phyloP scores from a whole-genome alignment of 1,140 invertebrate species.

The Drosophila dunni region DNA sequence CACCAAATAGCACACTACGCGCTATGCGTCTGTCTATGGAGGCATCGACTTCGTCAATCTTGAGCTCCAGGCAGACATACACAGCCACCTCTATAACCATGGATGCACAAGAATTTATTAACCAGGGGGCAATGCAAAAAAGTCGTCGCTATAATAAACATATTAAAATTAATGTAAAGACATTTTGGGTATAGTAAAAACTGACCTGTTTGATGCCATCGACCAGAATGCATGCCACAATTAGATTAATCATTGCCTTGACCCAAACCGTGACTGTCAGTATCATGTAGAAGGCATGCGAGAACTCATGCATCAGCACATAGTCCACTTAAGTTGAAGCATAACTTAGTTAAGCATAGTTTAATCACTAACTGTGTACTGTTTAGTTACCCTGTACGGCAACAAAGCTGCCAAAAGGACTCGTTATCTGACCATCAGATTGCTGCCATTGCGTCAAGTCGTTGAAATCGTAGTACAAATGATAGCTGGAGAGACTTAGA shows the following conservation, averaged over 20 bases:
- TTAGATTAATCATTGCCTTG: slow-evolving; percentile 77
- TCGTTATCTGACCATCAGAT: slow-evolving; percentile 64
- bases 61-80: slow-evolving; percentile 72
- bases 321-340: slow-evolving; percentile 71
- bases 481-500: slow-evolving; percentile 64
- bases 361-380: neutral
- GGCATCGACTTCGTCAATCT: slow-evolving; percentile 79
- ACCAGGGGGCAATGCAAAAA: slow-evolving; percentile 79
- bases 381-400: slow-evolving; percentile 61
- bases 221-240: slow-evolving; percentile 74
- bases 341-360: neutral
- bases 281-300: slow-evolving; percentile 81
- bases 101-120: slow-evolving; percentile 72
- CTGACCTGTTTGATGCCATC: slow-evolving; percentile 81
- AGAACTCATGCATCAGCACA: slow-evolving; percentile 76
- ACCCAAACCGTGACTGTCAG: slow-evolving; percentile 75
- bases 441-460: slow-evolving; percentile 70
- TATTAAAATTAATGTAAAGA: neutral
- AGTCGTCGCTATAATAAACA: slow-evolving; percentile 63
- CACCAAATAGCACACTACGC: slow-evolving; percentile 74
- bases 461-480: slow-evolving; percentile 73
- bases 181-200: too few relatives aligned
- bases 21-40: slow-evolving; percentile 76
- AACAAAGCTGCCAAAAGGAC: slow-evolving; percentile 67
- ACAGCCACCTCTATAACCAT: slow-evolving; percentile 73